A percentile compares a stretch with the other conserved stretches of the same genome.
phyloP scores from a whole-genome alignment of 1,140 invertebrate species.

The Pseudomyrmex pallidus region DNA sequence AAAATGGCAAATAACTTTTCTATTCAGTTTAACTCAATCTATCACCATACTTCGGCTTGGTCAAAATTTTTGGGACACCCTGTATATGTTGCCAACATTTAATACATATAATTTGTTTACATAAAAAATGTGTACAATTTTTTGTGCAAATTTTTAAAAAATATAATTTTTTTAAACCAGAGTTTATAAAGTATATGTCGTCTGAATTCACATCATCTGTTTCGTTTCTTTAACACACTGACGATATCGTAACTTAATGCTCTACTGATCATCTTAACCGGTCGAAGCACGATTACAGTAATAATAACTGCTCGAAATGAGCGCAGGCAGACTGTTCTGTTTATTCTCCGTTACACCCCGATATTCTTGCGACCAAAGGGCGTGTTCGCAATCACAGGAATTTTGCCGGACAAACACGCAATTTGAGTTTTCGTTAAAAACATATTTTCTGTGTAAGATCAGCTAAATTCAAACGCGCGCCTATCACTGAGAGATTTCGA shows the following conservation, averaged over 20 bases:
- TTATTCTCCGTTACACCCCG: constrained; percentile 61
- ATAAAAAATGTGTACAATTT: too few species aligned
- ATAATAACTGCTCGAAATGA: constrained; percentile 66
- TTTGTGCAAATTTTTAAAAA: too few species aligned
- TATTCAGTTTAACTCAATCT: too few species aligned
- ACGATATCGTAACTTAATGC: constrained; percentile 48
- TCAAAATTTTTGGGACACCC: too few species aligned
- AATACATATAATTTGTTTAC: too few species aligned
- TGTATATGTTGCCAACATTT: background rate
- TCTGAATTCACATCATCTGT: too few species aligned
- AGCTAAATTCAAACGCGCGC: background rate
- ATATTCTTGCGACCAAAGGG: constrained; percentile 66
- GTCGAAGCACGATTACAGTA: constrained; percentile 46
- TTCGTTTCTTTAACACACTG: constrained; percentile 3
- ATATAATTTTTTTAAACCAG: too few species aligned
- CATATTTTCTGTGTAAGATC: background rate
- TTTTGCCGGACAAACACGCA: background rate
- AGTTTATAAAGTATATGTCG: too few species aligned
- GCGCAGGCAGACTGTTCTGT: constrained; percentile 31
- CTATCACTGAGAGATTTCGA: too few species aligned
- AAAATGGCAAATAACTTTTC: too few species aligned
- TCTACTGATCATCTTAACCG: constrained; percentile 63
- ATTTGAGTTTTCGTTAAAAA: background rate
- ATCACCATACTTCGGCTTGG: too few species aligned
- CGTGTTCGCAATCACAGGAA: constrained; percentile 39